These are phyloP conservation scores for Acromyrmex charruanus DNA, from an alignment of 1,140 invertebrate genomes.

Conservation along the genomic window DNA sequence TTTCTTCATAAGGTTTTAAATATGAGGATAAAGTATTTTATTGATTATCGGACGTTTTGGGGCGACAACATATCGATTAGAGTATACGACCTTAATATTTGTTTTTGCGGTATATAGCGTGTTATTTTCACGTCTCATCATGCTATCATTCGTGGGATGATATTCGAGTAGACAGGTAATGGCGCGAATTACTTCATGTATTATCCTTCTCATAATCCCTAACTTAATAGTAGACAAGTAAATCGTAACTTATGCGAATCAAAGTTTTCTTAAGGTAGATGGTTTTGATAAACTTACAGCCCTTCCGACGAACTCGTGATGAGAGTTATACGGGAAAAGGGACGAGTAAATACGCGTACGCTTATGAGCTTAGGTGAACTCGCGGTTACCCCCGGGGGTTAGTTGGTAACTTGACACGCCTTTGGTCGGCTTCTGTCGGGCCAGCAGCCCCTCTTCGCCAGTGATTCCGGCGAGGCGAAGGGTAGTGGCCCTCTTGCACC, in stretches of 20 bases:
- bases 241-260: conserved; percentile 10
- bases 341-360: conserved; percentile 74
- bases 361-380: conserved; percentile 78
- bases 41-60: background rate
- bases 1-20: background rate
- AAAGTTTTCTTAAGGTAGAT: conserved; percentile 52
- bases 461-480: conserved; percentile 70
- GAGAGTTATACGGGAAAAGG: conserved; percentile 62
- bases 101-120: background rate
- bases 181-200: too few species aligned
- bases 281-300: conserved; percentile 39
- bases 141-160: background rate
- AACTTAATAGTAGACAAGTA: background rate
- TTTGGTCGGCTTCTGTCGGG: conserved; percentile 86
- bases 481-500: conserved; percentile 80
- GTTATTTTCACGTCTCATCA: background rate
- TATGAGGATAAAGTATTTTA: background rate
- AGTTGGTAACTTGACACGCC: conserved; percentile 83
- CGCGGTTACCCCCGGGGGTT: conserved; percentile 84
- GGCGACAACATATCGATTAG: background rate
- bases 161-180: background rate
- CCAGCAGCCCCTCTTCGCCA: conserved; percentile 84
- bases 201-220: background rate
- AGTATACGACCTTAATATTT: background rate
- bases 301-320: conserved; percentile 61